Conservation (phyloP, 2,888 invertebrate species). For the Hypsopygia costalis region DNA sequence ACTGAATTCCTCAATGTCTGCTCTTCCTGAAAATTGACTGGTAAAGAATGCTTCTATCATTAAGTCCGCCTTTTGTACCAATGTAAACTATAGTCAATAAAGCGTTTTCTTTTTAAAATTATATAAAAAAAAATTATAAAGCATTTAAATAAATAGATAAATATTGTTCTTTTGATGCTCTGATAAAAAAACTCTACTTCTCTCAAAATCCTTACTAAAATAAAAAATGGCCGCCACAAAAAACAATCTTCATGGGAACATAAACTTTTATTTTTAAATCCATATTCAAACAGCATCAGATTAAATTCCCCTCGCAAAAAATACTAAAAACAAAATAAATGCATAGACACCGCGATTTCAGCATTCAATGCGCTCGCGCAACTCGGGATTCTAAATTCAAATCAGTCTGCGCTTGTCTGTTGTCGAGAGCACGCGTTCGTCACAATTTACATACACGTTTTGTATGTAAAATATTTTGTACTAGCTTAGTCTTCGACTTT, state of each 20-base stretch:
- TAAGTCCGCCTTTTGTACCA: no score
- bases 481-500: not conserved
- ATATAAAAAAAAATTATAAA: no score
- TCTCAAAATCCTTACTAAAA: no score
- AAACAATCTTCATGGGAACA: not conserved
- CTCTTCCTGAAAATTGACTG: no score
- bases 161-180: no score
- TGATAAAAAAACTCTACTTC: no score
- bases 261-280: not conserved
- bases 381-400: conserved; percentile 70
- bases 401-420: conserved; percentile 63
- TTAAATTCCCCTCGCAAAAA: not conserved
- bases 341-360: conserved; percentile 46
- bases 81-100: no score
- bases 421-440: conserved; percentile 50
- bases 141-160: no score
- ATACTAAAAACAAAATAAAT: conserved; percentile 15
- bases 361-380: conserved; percentile 67
- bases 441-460: conserved; percentile 63
- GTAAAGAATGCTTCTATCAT: no score
- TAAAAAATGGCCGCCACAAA: no score
- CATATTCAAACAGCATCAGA: not conserved
- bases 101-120: no score
- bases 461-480: conserved; percentile 26
- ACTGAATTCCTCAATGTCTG: no score